Evolutionary conservation across 2,797 vertebrate genomes (phyloP), one percentile per base, ranked within the genome.

Genomic region (Poeciliopsis gracilis): DNA sequence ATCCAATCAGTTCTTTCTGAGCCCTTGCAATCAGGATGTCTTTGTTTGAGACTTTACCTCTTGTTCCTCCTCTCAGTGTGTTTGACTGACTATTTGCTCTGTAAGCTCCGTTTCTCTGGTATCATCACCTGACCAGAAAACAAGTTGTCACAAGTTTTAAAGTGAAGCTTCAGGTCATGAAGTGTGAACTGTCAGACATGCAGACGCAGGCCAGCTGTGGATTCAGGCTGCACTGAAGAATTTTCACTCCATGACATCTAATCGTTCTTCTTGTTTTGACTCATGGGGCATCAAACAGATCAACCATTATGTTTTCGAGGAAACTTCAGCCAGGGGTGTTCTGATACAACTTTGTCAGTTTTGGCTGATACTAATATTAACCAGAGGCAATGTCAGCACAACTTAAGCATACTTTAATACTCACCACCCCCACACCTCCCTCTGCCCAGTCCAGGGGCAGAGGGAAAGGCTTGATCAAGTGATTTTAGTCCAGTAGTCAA

Each of bases 111-210:
- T 41, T 41, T 66, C 33, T 75, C 25, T 16, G 25, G 46, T 76
- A 70, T 85, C 72, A 47, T 79, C 71, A 45, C 20, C 43, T 61
- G 74, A 55, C 63, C 11, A 49, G 46, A 45, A 6, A 63, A 49
- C 63, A 41, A 66, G 63, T 25, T 41, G 20, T 41, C 63, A 76
- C 47, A 75, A 72, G 53, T 80, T 69, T 67, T 51, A 55, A 45
- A 76, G 81, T 73, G 47, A 57, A 83, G 25, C 67, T 80, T 83
- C 38, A 38, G 57, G 73, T 82, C 12, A 38, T 23, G 33, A 86
- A 77, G 84, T 89, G 86, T 87, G 90, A 87, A 78, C 86, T 89
- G 84, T 0, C 38, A 67, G 59, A 70, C 5, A 20, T 79, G 25
- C 47, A 10, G 0, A 38, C 45, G 9, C 49, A 36, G 71, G 49